Percentiles rank a stretch among this genome's conserved stretches.
Evolutionary conservation across 2,797 vertebrate genomes (phyloP).

Genomic region (Orientallactaga sibirica): DNA sequence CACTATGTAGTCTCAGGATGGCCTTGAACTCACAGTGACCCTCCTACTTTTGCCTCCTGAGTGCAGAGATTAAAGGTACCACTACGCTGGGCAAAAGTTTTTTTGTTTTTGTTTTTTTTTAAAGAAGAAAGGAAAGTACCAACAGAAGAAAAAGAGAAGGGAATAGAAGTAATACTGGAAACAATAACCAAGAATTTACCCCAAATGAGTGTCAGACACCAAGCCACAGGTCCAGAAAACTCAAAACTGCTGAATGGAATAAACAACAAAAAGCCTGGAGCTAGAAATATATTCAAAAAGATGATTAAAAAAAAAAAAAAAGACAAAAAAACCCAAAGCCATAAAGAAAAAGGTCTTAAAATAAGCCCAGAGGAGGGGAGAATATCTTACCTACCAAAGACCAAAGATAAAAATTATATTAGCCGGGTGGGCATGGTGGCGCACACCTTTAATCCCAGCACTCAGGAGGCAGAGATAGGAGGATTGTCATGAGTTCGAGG

Average conservation of each 20-base stretch:
- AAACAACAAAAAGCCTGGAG: not conserved
- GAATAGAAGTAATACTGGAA: not conserved
- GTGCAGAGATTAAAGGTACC: too few species aligned
- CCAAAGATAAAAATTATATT: not conserved
- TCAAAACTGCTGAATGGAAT: not conserved
- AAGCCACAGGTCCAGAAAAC: not conserved
- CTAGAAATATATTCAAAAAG: not conserved
- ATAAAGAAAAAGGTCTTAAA: not conserved
- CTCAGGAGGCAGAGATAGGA: too few species aligned
- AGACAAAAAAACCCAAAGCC: not conserved
- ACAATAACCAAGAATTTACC: not conserved
- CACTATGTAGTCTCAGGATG: too few species aligned
- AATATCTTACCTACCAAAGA: not conserved
- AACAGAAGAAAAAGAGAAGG: not conserved
- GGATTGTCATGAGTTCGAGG: too few species aligned
- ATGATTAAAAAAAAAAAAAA: not conserved
- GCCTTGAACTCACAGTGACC: too few species aligned
- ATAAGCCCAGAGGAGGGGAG: not conserved
- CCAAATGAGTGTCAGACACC: not conserved
- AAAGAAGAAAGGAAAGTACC: too few species aligned
- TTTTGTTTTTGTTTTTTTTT: too few species aligned
- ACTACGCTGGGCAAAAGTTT: too few species aligned
- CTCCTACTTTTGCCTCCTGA: too few species aligned
- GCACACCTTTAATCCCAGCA: too few species aligned
- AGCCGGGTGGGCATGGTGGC: too few species aligned